Conservation (phyloP, 1,140 invertebrate genomes). For the Neodiprion fabricii region DNA sequence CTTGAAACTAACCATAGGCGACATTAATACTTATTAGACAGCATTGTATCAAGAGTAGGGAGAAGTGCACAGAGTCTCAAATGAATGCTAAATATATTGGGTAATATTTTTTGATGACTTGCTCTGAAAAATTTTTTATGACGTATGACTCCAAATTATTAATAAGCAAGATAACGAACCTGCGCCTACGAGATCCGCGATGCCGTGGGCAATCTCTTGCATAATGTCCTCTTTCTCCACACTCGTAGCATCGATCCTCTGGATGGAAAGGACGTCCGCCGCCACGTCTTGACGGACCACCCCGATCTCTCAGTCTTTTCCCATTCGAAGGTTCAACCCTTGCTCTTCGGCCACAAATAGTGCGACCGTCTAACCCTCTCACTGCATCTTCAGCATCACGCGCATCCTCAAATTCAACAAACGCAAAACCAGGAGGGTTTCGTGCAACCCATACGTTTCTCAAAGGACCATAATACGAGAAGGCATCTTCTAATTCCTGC, state of each 20-base stretch:
- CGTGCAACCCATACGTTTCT: conserved; percentile 95
- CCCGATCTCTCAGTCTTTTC: conserved; percentile 61
- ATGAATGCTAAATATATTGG: no score
- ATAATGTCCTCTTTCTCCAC: conserved; percentile 90
- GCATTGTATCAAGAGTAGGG: no score
- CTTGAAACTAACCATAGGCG: no score
- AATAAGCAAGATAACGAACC: conserved; percentile 58
- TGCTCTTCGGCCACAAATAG: conserved; percentile 87
- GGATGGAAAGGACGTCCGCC: conserved; percentile 76
- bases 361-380: conserved; percentile 75
- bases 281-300: conserved; percentile 59
- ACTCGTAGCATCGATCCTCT: conserved; percentile 90
- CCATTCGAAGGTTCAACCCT: conserved; percentile 93
- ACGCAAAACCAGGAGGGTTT: conserved; percentile 93
- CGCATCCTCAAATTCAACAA: conserved; percentile 93
- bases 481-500: conserved; percentile 91
- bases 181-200: conserved; percentile 60
- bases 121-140: conserved; percentile 12
- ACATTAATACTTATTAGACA: no score
- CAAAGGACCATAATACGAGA: conserved; percentile 92
- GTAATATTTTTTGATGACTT: neutral
- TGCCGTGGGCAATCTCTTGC: conserved; percentile 84
- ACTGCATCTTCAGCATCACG: conserved; percentile 94
- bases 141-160: conserved; percentile 27
- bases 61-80: no score